These are phyloP conservation scores for Folsomia candida DNA, from an alignment of 2,888 invertebrate genomes.

Conservation along the genomic window DNA sequence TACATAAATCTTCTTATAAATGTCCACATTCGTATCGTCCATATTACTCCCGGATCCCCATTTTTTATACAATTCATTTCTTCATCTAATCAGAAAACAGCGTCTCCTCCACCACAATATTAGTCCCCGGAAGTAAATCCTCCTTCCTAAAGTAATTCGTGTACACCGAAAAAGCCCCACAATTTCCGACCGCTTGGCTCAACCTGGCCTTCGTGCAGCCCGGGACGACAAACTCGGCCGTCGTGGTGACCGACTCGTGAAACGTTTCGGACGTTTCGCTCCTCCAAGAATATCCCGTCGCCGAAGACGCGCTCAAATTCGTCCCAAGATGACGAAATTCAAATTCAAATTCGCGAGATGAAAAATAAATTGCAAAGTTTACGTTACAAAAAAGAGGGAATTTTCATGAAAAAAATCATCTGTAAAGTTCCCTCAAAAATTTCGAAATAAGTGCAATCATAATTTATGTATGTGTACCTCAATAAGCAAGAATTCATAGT, in stretches of 20 bases:
- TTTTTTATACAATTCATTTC: too few relatives aligned
- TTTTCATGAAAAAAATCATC: too few relatives aligned
- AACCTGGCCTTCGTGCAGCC: constrained; percentile 16
- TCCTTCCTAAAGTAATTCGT: constrained; percentile 17
- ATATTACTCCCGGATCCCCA: too few relatives aligned
- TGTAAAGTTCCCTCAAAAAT: too few relatives aligned
- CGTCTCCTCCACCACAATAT: constrained; percentile 10
- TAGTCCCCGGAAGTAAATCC: constrained; percentile 8
- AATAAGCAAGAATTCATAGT: too few relatives aligned
- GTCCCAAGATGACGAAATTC: constrained; percentile 16
- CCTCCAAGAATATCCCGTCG: constrained; percentile 13
- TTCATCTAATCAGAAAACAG: not conserved
- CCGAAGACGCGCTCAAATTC: constrained; percentile 1
- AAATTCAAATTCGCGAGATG: too few relatives aligned
- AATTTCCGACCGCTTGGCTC: constrained; percentile 20
- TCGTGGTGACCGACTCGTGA: constrained; percentile 10
- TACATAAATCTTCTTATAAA: too few relatives aligned
- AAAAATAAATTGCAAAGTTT: too few relatives aligned
- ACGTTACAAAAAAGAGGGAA: too few relatives aligned
- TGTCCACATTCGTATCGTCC: too few relatives aligned
- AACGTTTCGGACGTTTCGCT: constrained; percentile 21
- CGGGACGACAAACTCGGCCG: constrained; percentile 9
- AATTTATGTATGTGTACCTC: too few relatives aligned
- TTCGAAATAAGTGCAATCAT: too few relatives aligned
- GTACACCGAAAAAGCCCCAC: constrained; percentile 16